Evolutionary conservation across 2,888 invertebrate species (phyloP).

Genomic region (Hirtodrosophila histrioides): DNA sequence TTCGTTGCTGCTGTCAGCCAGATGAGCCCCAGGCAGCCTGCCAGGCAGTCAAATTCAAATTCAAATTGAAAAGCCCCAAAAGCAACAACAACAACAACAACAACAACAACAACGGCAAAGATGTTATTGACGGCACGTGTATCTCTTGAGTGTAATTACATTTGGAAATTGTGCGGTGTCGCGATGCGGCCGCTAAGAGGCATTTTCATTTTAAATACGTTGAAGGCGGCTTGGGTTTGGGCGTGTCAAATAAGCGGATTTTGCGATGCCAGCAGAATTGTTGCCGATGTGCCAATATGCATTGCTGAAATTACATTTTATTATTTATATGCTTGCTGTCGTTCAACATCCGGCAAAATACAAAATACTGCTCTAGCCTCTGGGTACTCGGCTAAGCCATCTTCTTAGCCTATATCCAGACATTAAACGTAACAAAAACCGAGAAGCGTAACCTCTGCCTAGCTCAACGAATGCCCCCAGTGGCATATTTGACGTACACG

Average conservation of each 20-base stretch:
- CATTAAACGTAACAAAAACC: conserved; percentile 54
- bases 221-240: conserved; percentile 1
- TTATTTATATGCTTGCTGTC: conserved; percentile 63
- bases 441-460: conserved; percentile 58
- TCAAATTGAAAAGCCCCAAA: conserved; percentile 44
- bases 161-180: conserved; percentile 65
- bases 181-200: conserved; percentile 38
- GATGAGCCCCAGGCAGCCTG: conserved; percentile 38
- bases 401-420: conserved; percentile 29
- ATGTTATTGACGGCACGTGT: conserved; percentile 71
- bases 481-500: conserved; percentile 67
- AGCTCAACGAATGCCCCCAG: conserved; percentile 49
- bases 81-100: background rate
- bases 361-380: background rate
- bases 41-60: conserved; percentile 60
- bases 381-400: conserved; percentile 25
- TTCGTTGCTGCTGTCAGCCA: conserved; percentile 35
- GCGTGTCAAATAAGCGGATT: conserved; percentile 47
- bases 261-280: conserved; percentile 32
- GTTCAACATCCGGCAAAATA: conserved; percentile 32
- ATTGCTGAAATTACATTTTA: conserved; percentile 64
- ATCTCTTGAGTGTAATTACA: conserved; percentile 75
- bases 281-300: conserved; percentile 61
- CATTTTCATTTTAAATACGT: conserved; percentile 46
- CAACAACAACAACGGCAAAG: conserved; percentile 1